Base-by-base conservation (phyloP, 2,888 invertebrate species). In the Philereme vetulata region DNA sequence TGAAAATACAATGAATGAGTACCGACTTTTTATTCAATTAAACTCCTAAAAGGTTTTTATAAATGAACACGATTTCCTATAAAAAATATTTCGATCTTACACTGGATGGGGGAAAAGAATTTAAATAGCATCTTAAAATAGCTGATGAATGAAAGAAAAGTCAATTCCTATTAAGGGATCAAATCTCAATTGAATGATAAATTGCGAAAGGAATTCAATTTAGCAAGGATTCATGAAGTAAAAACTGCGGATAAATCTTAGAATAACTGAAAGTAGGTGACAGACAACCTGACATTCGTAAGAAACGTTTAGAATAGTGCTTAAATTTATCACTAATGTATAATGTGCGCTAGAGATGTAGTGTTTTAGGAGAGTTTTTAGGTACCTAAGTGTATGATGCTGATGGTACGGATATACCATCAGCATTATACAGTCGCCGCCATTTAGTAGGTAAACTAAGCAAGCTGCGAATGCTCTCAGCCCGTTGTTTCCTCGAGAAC, bases 181-280 rank as follows among this genome's bases (percentile, higher is more conserved):
- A 64, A 68, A 62, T 62, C 66, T 60, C 62, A 64, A 64, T 65
- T 59, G 60, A 56, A 59, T 60, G 62, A 67, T 63, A 60, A 64
- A 70, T 63, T 61, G 62, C 56, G 58, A 66, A 56, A 55, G 52
- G 56, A 64, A 60, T 58, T 60, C 68, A 66, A 72, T 71, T 67
- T 62, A 65, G 21, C 21, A 1, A 21, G 21, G 21, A 21, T 21
- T 60, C 55, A 60, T 38, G 36, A 50, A 53, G 56, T 56, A 62
- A 65, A 65, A 64, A 60, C 44, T 48, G 61, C 56, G 58, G 50
- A 57, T 62, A 65, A 63, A 63, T 67, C 48, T 63, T 66, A 64
- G 49, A 53, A 56, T 53, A 56, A 50, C 48, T 9, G 35, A 49
- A 42, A 61, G 33, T 10, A 42, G 10, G 42, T 4, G 5, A 10